Base-by-base conservation (phyloP, 2,888 invertebrate species). In the Nudaria mundana region DNA sequence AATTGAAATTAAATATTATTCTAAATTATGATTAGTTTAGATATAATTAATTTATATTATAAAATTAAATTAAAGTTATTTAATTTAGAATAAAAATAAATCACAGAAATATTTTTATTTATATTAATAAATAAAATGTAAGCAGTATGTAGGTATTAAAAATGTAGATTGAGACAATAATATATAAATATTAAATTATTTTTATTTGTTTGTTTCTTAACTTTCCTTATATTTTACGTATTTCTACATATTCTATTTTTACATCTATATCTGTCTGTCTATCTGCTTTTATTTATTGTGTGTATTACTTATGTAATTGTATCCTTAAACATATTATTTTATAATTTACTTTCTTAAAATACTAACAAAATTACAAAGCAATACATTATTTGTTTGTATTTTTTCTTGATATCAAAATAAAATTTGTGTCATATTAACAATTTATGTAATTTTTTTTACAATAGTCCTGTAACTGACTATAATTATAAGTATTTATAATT, bases 401-500 rank as follows among this genome's bases (percentile, higher is more conserved):
- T 48, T n/a, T n/a, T n/a, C n/a, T n/a, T n/a, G n/a, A n/a, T 60
- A 44, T 53, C 52, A 38, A 52, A 49, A 24, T n/a, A n/a, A n/a
- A 52, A 40, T 63, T 71, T 66, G 52, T 62, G 65, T 74, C 44
- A 72, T 72, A 73, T 73, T 78, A 76, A 76, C 74, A 57, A 69
- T 68, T 66, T 61, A 50, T 52, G 34, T 40, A 52, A 36, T 53
- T 52, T n/a, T n/a, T 48, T 28, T 10, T 40, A 31, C 20, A 51
- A 23, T 52, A 45, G 44, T 48, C 44, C 37, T 47, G 37, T 40
- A n/a, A 48, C 42, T 56, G 47, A 47, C 41, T 44, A 13, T 28
- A 24, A n/a, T 20, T 14, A 4, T 37, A 30, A 14, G 22, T 16
- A 11, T 25, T 22, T 11, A 12, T 24, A 15, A 2, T 10, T 7